Evolutionary conservation across 2,113 vertebrate genomes (phyloP).

Genomic region (Columba livia): DNA sequence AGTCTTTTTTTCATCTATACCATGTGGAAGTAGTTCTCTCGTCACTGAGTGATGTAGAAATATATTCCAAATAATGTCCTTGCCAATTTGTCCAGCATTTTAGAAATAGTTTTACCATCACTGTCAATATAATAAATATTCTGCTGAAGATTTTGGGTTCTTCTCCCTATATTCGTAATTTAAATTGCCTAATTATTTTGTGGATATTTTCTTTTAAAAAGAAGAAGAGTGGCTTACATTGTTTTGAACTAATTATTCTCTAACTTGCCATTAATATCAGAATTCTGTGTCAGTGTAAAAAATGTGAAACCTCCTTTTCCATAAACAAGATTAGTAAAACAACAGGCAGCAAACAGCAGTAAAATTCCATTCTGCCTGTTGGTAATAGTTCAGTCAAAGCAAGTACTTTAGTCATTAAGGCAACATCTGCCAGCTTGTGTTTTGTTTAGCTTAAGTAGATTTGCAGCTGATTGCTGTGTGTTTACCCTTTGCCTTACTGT

Average conservation of each 20-base stretch:
- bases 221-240: background rate
- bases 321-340: background rate
- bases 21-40: background rate
- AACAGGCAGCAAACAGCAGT: background rate
- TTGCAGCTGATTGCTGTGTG: conserved; percentile 43
- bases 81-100: background rate
- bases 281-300: background rate
- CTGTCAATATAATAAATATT: background rate
- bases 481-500: conserved; percentile 45
- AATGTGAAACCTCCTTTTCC: background rate
- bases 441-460: conserved; percentile 61
- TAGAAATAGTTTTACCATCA: background rate
- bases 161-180: background rate
- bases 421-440: conserved; percentile 52
- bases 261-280: background rate
- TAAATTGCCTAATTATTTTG: background rate
- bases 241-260: background rate
- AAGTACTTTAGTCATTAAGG: conserved; percentile 34
- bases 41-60: background rate
- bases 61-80: background rate
- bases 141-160: background rate
- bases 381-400: conserved; percentile 27
- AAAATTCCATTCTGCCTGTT: conserved; percentile 8
- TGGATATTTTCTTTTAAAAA: background rate
- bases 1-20: background rate